Conservation (phyloP, 2,113 vertebrate species). For the Salminus brasiliensis region DNA sequence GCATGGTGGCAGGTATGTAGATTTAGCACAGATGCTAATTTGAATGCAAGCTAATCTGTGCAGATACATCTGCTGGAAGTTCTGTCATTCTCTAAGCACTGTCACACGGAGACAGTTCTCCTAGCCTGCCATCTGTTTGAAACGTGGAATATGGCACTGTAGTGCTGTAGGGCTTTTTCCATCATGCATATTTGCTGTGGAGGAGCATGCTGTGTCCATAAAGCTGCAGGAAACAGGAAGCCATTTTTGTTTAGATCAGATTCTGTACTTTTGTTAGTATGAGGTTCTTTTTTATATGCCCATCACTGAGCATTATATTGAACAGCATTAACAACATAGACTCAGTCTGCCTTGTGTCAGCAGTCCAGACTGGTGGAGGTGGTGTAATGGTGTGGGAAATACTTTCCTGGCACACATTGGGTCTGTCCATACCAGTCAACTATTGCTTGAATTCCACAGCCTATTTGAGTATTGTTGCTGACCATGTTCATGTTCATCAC, state of each 20-base stretch:
- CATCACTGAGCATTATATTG: background rate
- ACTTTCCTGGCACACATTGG: too few species aligned
- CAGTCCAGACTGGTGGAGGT: too few species aligned
- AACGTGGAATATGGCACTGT: conserved; percentile 9
- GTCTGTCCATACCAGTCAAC: too few species aligned
- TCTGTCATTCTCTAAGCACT: conserved; percentile 28
- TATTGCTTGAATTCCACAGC: too few species aligned
- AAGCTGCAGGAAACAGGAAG: background rate
- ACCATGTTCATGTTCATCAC: too few species aligned
- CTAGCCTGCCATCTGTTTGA: conserved; percentile 35
- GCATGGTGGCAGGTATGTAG: conserved; percentile 18
- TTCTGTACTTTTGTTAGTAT: background rate
- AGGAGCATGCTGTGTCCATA: conserved; percentile 1
- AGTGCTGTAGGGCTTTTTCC: conserved; percentile 20
- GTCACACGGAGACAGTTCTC: conserved; percentile 22
- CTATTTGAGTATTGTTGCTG: too few species aligned
- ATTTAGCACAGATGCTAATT: conserved; percentile 45
- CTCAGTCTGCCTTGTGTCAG: too few species aligned
- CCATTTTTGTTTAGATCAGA: background rate
- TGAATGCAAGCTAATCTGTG: conserved; percentile 37
- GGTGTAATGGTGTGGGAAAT: too few species aligned
- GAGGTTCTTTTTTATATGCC: background rate
- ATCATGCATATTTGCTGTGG: background rate
- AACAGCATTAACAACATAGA: too few species aligned
- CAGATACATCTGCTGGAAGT: conserved; percentile 30